Evolutionary conservation across 1,140 invertebrate species (phyloP).

Genomic region (Palaemon carinicauda): DNA sequence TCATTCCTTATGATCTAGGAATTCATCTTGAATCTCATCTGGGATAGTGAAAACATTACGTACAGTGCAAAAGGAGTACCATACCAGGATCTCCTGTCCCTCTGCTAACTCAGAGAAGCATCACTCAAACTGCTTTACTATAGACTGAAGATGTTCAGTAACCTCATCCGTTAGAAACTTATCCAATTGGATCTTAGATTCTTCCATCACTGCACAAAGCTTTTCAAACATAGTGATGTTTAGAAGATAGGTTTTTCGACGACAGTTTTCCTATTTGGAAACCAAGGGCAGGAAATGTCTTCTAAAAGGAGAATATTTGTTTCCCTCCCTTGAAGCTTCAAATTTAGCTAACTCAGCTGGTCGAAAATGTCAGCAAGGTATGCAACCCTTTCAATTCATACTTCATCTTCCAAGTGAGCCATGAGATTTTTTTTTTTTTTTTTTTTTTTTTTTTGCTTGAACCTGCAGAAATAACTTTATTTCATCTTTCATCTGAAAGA

Average conservation of each 20-base stretch:
- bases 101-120: constrained; percentile 41
- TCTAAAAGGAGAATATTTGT: constrained; percentile 37
- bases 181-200: constrained; percentile 34
- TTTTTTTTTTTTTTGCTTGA: constrained; percentile 27
- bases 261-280: constrained; percentile 29
- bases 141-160: constrained; percentile 28
- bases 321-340: constrained; percentile 47
- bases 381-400: no score
- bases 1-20: constrained; percentile 33
- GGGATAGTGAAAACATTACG: constrained; percentile 35
- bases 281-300: constrained; percentile 22
- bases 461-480: constrained; percentile 38
- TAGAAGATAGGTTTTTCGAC: constrained; percentile 35
- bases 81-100: not conserved
- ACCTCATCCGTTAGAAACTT: constrained; percentile 42
- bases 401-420: no score
- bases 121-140: constrained; percentile 35
- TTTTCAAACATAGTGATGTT: constrained; percentile 51
- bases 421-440: no score
- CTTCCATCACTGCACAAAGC: constrained; percentile 32
- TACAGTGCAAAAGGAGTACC: constrained; percentile 34
- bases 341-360: constrained; percentile 36
- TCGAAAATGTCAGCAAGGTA: no score
- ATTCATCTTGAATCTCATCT: no score
- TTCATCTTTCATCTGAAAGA: constrained; percentile 50